These are phyloP conservation scores for Tigriopus californicus DNA, from an alignment of 2,888 invertebrate species.

Conservation along the genomic window DNA sequence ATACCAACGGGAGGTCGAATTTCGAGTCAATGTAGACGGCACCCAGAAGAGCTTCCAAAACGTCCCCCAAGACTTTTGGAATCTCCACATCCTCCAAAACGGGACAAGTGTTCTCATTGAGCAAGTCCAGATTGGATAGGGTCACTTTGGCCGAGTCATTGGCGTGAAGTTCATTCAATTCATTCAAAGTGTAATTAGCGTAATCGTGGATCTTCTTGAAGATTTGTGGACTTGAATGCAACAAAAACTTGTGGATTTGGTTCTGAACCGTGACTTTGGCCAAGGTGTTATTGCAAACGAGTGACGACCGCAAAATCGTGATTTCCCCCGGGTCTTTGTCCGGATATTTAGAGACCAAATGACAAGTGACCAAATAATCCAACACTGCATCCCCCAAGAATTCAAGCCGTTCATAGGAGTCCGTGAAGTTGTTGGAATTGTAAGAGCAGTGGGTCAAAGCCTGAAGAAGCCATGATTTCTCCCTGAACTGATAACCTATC, in stretches of 20 bases:
- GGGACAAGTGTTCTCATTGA: conserved; percentile 6
- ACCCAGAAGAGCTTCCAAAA: conserved; percentile 9
- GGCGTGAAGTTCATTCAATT: not conserved
- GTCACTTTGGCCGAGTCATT: not conserved
- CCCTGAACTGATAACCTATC: conserved; percentile 55
- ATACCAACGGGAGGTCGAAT: not conserved
- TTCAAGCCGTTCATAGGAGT: conserved; percentile 74
- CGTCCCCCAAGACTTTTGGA: conserved; percentile 13
- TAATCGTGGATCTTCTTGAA: conserved; percentile 1
- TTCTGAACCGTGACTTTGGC: not conserved
- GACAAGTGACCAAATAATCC: conserved; percentile 62
- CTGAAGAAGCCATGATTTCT: conserved; percentile 55
- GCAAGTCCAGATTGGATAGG: not conserved
- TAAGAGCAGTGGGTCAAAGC: conserved; percentile 72
- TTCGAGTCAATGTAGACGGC: conserved; percentile 12
- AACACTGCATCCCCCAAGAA: conserved; percentile 79
- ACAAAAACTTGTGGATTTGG: not conserved
- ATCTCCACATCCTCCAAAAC: conserved; percentile 7
- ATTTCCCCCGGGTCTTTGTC: conserved; percentile 54
- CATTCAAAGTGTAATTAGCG: not conserved
- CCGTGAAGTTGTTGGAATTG: conserved; percentile 56
- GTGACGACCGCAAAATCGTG: conserved; percentile 78
- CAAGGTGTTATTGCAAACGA: conserved; percentile 26
- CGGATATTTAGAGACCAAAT: not conserved
- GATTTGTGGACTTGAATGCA: not conserved